phyloP scores from a whole-genome alignment of 2,113 vertebrate genomes.

The Mirza zaza region DNA sequence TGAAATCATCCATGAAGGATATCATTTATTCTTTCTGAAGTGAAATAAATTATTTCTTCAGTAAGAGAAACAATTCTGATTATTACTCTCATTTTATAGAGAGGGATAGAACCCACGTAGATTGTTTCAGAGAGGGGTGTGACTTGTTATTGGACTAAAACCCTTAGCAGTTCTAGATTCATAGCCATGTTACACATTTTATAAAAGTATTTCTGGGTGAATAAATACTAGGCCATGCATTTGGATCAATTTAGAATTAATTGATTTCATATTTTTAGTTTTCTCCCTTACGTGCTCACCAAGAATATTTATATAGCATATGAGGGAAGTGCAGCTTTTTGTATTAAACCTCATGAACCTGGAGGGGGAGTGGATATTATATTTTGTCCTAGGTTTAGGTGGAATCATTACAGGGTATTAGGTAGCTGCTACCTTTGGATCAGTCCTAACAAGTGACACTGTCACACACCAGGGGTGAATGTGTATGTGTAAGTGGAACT shows the following conservation, averaged over 20 bases:
- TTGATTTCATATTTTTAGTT: background rate
- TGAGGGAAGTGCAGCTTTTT: background rate
- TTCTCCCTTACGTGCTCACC: background rate
- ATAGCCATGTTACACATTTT: background rate
- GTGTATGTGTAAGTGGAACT: too few species aligned
- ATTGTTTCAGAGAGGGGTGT: conserved; percentile 14
- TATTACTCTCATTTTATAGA: conserved; percentile 49
- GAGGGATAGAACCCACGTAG: background rate
- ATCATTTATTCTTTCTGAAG: conserved; percentile 42
- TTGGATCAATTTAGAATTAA: background rate
- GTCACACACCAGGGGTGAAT: background rate
- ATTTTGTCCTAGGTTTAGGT: background rate
- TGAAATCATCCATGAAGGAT: conserved; percentile 48
- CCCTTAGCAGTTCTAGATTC: background rate
- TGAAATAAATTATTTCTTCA: conserved; percentile 56
- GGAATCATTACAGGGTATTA: background rate
- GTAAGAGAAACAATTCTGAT: conserved; percentile 34
- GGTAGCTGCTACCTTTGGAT: background rate
- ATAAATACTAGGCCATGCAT: background rate
- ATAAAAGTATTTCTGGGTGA: background rate
- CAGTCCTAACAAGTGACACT: background rate
- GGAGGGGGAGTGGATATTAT: background rate
- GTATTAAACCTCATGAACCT: background rate
- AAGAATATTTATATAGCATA: background rate
- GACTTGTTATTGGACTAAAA: conserved; percentile 49